Conservation (phyloP, 2,888 invertebrate species). For the Tanytarsus gracilentus region DNA sequence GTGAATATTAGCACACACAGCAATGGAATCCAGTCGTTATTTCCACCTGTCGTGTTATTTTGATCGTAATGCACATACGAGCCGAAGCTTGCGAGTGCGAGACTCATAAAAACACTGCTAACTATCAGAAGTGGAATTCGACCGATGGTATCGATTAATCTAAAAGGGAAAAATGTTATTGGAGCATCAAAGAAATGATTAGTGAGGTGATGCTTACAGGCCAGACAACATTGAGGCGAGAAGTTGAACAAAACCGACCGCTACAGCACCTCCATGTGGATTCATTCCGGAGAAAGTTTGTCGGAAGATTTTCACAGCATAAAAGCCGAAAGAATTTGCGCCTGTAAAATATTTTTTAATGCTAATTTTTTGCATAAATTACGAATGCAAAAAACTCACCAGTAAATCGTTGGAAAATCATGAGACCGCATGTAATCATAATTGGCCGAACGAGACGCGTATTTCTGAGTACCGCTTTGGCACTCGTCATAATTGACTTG, state of each 20-base stretch:
- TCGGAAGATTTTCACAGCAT: constrained; percentile 77
- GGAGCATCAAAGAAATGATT: too few relatives aligned
- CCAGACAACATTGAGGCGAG: constrained; percentile 75
- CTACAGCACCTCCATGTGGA: constrained; percentile 74
- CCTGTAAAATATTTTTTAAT: constrained; percentile 44
- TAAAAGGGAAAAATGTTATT: too few relatives aligned
- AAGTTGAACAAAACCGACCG: constrained; percentile 75
- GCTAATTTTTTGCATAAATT: constrained; percentile 32
- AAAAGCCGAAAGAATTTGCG: constrained; percentile 75
- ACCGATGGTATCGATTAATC: constrained; percentile 82
- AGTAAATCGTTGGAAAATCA: constrained; percentile 77
- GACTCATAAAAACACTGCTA: constrained; percentile 74
- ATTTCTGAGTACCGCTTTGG: constrained; percentile 38
- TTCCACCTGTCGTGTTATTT: constrained; percentile 47
- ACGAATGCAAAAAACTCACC: constrained; percentile 29
- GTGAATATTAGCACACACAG: constrained; percentile 75
- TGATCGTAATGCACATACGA: constrained; percentile 75
- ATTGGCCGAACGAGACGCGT: constrained; percentile 58
- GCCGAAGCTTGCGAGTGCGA: constrained; percentile 77
- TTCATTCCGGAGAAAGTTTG: constrained; percentile 74
- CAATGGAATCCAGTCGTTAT: constrained; percentile 73
- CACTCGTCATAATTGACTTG: constrained; percentile 37
- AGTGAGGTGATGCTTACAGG: too few relatives aligned
- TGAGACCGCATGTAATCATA: constrained; percentile 71
- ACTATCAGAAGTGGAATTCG: constrained; percentile 73